phyloP scores from a whole-genome alignment of 2,797 vertebrate species.

The Anabacerthia variegaticeps region DNA sequence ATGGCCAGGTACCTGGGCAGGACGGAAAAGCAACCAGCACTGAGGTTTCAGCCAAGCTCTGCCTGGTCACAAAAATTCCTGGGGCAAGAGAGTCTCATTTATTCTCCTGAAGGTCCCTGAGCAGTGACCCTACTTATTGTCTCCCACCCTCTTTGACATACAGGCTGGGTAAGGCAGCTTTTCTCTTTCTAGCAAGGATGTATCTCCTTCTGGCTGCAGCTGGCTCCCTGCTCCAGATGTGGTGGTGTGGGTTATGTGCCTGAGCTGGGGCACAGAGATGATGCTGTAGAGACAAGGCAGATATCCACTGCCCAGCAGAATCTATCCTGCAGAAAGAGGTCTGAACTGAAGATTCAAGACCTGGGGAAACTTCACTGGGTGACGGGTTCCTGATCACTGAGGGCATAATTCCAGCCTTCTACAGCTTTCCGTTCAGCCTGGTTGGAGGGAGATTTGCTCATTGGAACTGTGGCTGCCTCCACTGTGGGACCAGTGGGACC shows the following conservation, averaged over 20 bases:
- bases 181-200: neutral
- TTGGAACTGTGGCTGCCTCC: neutral
- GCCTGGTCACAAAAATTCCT: neutral
- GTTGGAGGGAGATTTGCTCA: neutral
- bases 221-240: neutral
- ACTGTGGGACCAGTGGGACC: neutral
- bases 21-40: neutral
- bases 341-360: neutral
- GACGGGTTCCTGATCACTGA: neutral
- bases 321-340: neutral
- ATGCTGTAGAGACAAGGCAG: neutral
- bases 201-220: neutral
- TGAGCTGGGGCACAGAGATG: neutral
- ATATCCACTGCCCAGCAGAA: neutral
- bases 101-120: neutral
- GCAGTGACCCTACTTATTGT: neutral
- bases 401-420: neutral
- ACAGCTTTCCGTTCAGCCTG: neutral
- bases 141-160: neutral
- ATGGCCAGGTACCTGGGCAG: slow-evolving; percentile 85
- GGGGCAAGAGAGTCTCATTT: neutral
- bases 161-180: neutral
- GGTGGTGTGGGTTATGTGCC: neutral
- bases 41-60: neutral
- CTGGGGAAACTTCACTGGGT: neutral